Conservation (phyloP, 1,140 invertebrate genomes). For the Bombus waltoni region DNA sequence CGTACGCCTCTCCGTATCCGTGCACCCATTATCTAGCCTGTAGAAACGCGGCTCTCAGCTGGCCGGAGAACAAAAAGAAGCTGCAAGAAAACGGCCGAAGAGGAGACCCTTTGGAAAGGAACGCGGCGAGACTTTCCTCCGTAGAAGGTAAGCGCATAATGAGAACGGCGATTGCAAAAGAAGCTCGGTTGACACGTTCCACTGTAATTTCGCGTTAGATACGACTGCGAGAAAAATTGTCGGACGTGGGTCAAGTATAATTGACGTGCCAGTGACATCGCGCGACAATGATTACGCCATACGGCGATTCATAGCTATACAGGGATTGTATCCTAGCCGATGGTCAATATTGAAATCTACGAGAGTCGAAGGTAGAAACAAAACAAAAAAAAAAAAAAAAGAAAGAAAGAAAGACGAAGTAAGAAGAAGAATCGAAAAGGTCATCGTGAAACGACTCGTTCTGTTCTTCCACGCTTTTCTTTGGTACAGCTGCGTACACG, state of each 20-base stretch:
- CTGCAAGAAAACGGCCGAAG: neutral
- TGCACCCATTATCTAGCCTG: neutral
- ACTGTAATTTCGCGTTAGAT: slow-evolving; percentile 35
- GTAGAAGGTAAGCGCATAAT: slow-evolving; percentile 24
- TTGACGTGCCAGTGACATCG: slow-evolving; percentile 44
- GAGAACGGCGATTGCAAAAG: slow-evolving; percentile 35
- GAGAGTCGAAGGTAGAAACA: neutral
- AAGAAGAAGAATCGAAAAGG: slow-evolving; percentile 3
- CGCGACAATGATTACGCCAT: slow-evolving; percentile 1
- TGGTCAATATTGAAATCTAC: slow-evolving; percentile 27
- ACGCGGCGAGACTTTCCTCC: neutral
- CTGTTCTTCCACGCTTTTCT: slow-evolving; percentile 7
- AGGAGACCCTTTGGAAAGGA: neutral
- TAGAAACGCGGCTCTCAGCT: neutral
- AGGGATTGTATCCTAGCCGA: no score
- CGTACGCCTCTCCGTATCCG: neutral
- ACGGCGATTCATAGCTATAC: neutral
- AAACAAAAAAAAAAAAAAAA: neutral
- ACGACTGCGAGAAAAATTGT: neutral
- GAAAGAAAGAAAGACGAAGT: neutral
- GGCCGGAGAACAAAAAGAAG: neutral
- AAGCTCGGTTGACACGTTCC: slow-evolving; percentile 10
- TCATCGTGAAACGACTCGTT: neutral
- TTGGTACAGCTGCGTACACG: neutral
- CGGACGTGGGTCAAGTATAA: slow-evolving; percentile 39